Base-by-base conservation (phyloP, 2,888 invertebrate species). In the Entomobrya multifasciata region DNA sequence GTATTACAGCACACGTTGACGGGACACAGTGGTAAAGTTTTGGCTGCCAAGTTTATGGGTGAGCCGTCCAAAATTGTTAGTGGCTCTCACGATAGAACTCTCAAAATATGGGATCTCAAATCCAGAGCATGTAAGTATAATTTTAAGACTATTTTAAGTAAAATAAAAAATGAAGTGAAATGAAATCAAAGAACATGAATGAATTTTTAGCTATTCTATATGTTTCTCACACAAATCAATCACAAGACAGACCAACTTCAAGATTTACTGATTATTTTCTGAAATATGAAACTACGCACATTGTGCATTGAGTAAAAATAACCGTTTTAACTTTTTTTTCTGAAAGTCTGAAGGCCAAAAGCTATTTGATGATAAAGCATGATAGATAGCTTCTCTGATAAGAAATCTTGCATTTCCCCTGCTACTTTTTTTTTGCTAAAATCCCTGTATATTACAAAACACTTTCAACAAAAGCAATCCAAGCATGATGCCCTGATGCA, bases 41-140 rank as follows among this genome's bases (percentile, higher is more conserved):
- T 98, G 95, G 97, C 98, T 22, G 99, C 99, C 47, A 97, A 97
- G 93, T 98, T 98, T 93, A 95, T 99, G 91, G 96, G 97, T 83
- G 97, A 98, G 91, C 95, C 87, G 11, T 55, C 87, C 6, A 87
- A 87, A 76, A 84, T 87, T 55, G 87, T 80, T 41, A 98, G 98
- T 47, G 99, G 99, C 89, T 98, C 99, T 93, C 97, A 98, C 94
- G 99, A 99, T 93, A 95, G 99, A 90, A 99, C 99, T 41, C 94
- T 99, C 87, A 99, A 99, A 94, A 96, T 99, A 92, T 99, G 99
- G 99, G 99, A 99, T 93, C 95, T 99, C 67, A 95, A 97, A 91
- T 97, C 96, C 93, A 95, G 96, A 93, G 95, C 96, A 85, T 98
- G 98, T 95, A 93, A 95, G 95, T 94, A 91, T 5, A 74, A 30